Conservation (phyloP, 2,797 vertebrate species). For the Garrulus glandarius region DNA sequence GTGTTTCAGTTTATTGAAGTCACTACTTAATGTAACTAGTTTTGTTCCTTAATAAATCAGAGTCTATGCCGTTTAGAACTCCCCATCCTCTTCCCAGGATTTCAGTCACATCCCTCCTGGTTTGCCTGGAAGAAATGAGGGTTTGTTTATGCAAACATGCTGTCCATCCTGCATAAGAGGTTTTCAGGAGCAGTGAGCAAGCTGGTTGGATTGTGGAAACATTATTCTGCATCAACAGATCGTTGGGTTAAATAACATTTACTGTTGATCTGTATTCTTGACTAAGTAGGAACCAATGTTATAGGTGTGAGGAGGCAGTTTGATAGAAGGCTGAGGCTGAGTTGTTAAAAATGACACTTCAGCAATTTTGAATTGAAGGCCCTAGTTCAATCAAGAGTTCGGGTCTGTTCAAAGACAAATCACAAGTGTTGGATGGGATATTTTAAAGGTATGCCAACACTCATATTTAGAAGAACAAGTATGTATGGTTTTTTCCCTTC, state of each 20-base stretch:
- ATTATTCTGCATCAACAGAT: not conserved
- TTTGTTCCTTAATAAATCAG: not conserved
- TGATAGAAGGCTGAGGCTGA: rapidly evolving
- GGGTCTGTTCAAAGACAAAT: not conserved
- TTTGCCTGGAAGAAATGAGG: not conserved
- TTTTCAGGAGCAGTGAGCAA: not conserved
- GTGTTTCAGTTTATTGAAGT: not conserved
- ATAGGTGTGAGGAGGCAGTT: not conserved
- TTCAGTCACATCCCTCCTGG: not conserved
- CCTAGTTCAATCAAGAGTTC: rapidly evolving
- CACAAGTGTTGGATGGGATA: not conserved
- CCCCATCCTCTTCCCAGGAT: not conserved
- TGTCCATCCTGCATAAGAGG: not conserved
- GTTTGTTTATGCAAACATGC: not conserved
- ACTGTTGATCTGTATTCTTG: not conserved
- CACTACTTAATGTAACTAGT: not conserved
- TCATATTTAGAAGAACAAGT: not conserved
- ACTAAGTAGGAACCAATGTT: not conserved
- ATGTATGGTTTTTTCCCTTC: not conserved
- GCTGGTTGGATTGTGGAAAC: not conserved
- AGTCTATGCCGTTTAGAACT: not conserved
- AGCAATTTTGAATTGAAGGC: not conserved
- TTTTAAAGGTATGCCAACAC: not conserved
- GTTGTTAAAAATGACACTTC: not conserved
- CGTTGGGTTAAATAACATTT: not conserved